Evolutionary conservation across 53 echinoderm and acorn worm species (phyloP).

Genomic region (Pentamera pediparva): DNA sequence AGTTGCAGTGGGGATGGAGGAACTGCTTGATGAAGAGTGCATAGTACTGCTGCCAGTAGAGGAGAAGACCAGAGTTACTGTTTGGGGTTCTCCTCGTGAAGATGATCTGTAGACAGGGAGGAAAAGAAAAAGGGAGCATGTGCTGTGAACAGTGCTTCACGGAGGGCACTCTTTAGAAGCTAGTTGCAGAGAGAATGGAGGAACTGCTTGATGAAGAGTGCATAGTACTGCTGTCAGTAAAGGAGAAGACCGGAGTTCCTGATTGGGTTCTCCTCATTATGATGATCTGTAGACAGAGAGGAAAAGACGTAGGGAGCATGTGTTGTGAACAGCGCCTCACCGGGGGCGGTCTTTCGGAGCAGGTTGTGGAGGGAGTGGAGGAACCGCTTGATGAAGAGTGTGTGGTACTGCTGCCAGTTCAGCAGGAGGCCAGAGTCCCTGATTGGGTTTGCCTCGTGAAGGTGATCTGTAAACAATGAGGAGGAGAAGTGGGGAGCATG

Average conservation of each 20-base stretch:
- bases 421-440: conserved; percentile 5
- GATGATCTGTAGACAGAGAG: not conserved
- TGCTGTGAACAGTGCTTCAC: no score
- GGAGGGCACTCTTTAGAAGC: conserved; percentile 57
- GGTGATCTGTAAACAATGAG: not conserved
- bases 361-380: conserved; percentile 82
- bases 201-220: conserved; percentile 76
- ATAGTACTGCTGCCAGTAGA: conserved; percentile 74
- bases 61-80: not conserved
- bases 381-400: conserved; percentile 77
- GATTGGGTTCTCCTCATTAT: conserved; percentile 20
- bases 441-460: conserved; percentile 20
- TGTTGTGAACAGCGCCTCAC: no score
- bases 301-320: no score
- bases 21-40: conserved; percentile 82
- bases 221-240: conserved; percentile 79
- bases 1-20: conserved; percentile 79
- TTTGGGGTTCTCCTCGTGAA: conserved; percentile 21
- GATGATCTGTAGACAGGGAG: not conserved
- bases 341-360: conserved; percentile 58
- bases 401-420: conserved; percentile 73
- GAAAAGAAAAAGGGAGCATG: no score
- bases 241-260: conserved; percentile 7
- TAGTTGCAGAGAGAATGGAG: conserved; percentile 82
- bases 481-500: no score